Evolutionary conservation across 2,113 vertebrate species (phyloP).

Genomic region (Poecile atricapillus): DNA sequence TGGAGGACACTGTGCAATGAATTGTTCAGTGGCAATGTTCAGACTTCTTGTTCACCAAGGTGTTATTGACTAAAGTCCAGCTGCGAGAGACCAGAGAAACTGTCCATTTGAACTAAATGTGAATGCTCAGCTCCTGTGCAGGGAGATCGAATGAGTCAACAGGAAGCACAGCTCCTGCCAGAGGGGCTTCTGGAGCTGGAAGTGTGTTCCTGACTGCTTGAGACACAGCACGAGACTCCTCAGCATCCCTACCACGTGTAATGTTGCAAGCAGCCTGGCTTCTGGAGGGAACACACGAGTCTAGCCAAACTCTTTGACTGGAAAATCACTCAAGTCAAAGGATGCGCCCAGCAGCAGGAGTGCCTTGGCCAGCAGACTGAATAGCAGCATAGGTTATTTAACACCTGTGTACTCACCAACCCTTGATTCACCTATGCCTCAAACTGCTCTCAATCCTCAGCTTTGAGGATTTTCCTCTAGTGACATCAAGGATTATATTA

Average conservation of each 20-base stretch:
- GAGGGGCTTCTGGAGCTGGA: not conserved
- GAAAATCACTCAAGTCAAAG: not conserved
- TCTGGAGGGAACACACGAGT: not conserved
- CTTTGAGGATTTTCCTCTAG: not conserved
- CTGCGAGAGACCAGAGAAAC: not conserved
- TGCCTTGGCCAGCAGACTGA: not conserved
- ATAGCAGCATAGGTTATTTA: fast-evolving
- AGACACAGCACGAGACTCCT: not conserved
- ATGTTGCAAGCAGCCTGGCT: fast-evolving
- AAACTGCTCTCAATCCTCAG: not conserved
- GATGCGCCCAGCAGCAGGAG: not conserved
- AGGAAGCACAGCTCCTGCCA: not conserved
- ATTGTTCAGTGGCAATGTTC: not conserved
- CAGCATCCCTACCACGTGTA: fast-evolving
- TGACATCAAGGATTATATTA: not conserved
- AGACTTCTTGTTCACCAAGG: not conserved
- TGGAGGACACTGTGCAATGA: not conserved
- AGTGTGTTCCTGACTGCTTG: not conserved
- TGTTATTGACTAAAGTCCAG: not conserved
- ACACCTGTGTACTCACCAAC: not conserved
- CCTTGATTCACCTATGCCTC: not conserved
- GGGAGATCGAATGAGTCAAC: too few species aligned
- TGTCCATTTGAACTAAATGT: not conserved
- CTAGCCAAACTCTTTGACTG: not conserved
- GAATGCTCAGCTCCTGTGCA: fast-evolving